Evolutionary conservation across 2,888 invertebrate species (phyloP), one percentile per base, ranked within the genome.

Genomic region (Nomada lathburiana): DNA sequence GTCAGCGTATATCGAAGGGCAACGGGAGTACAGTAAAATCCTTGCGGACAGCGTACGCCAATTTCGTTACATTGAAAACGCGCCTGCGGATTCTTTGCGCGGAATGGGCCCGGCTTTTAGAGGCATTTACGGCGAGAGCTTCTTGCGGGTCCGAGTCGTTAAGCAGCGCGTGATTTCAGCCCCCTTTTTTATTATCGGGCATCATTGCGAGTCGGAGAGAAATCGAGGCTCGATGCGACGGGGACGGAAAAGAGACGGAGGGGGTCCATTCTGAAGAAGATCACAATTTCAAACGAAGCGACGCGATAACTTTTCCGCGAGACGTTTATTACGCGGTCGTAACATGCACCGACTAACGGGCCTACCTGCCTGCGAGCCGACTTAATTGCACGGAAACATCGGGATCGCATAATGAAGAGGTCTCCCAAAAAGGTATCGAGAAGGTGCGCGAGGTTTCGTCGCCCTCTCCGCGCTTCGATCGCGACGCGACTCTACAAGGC

Each of bases 301-400:
- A 86, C 85, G 87, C 82, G 87, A 90, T 90, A 90, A 90, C 89
- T 90, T 88, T 89, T 79, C 85, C 79, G 75, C 80, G 78, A 74
- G 89, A 90, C 89, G 78, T 90, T 90, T 90, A 90, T 89, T 89
- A 86, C 85, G 85, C 76, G 82, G 74, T 76, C 79, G 82, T 85
- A 80, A 87, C 86, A 80, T 73, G 86, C 73, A 70, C 84, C 86
- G 87, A 80, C 73, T 81, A 77, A 87, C 83, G 73, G 62, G 80
- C 78, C 67, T 79, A 83, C 78, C 83, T 76, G 76, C 75, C 26
- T 74, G 68, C 73, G 42, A 68, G 84, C 71, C 83, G 80, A 89
- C 85, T 90, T 90, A 89, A 89, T 89, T 90, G 87, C 89, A 84
- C 84, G 82, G 86, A 87, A 87, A 86, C 85, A 87, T 86, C 76